A percentile compares a stretch with the other conserved stretches of the same genome.
Conservation (phyloP, 1,140 invertebrate genomes). For the Pachypsylla venusta region DNA sequence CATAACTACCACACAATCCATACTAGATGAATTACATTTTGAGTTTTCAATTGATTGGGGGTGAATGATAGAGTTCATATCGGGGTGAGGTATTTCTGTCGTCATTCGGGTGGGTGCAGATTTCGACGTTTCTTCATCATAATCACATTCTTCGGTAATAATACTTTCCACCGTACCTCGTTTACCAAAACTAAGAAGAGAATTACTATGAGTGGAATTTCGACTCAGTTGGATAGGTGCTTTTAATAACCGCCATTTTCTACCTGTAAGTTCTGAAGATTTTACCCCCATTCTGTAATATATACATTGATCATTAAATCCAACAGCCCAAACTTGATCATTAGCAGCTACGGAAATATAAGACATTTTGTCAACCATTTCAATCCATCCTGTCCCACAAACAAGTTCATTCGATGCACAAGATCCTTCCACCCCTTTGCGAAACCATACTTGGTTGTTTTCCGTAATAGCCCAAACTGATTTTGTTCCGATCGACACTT, state of each 20-base stretch:
- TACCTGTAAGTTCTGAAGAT: conserved; percentile 61
- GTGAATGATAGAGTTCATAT: not conserved
- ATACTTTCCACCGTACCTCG: not conserved
- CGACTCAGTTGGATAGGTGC: conserved; percentile 44
- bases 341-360: conserved; percentile 67
- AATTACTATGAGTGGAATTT: not conserved
- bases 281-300: conserved; percentile 67
- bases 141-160: not conserved
- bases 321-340: conserved; percentile 65
- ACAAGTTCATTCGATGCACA: conserved; percentile 41
- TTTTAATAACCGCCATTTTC: conserved; percentile 64
- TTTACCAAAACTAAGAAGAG: not conserved
- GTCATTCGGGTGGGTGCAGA: not conserved
- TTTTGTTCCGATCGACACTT: conserved; percentile 69
- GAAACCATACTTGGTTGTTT: conserved; percentile 76
- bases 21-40: not conserved
- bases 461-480: conserved; percentile 74
- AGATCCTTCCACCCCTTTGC: conserved; percentile 55
- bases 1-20: conserved; percentile 1
- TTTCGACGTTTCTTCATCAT: not conserved
- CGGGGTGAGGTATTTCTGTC: not conserved
- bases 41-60: not conserved
- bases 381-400: conserved; percentile 60
- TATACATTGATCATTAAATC: conserved; percentile 52
- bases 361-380: conserved; percentile 70